phyloP scores from a whole-genome alignment of 2,797 vertebrate species.

The Ctenopoma multispine region DNA sequence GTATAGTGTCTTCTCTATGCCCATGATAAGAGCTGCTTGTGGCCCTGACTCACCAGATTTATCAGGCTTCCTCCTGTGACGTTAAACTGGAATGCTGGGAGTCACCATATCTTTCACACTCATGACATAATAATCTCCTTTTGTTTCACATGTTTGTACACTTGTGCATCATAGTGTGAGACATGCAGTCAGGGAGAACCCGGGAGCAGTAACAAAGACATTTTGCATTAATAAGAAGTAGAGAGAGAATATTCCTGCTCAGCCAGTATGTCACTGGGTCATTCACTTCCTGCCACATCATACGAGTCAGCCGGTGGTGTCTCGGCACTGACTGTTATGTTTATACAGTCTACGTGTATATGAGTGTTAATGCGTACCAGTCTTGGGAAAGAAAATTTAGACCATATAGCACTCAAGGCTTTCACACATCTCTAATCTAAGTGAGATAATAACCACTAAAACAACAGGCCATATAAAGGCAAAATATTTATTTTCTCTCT shows the following conservation, averaged over 20 bases:
- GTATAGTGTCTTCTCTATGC: neutral
- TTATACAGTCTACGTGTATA: constrained; percentile 29
- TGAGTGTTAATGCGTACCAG: constrained; percentile 10
- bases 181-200: constrained; percentile 2
- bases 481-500: constrained; percentile 58
- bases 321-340: constrained; percentile 60
- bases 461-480: constrained; percentile 71
- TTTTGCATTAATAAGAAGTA: constrained; percentile 1
- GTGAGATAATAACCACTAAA: constrained; percentile 51
- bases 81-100: constrained; percentile 34
- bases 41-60: constrained; percentile 38
- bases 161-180: constrained; percentile 12
- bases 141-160: constrained; percentile 21
- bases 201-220: neutral
- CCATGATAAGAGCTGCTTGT: constrained; percentile 8
- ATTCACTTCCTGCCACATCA: constrained; percentile 71
- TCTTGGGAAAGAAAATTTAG: constrained; percentile 37
- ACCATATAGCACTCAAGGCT: constrained; percentile 35
- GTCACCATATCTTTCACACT: constrained; percentile 31
- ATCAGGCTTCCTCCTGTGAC: constrained; percentile 18
- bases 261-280: constrained; percentile 62
- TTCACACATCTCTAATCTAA: constrained; percentile 42
- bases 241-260: constrained; percentile 1
- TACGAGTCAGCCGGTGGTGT: constrained; percentile 57
- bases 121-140: constrained; percentile 56